A percentile compares a stretch with the other conserved stretches of the same genome.
These are phyloP conservation scores for Platyrinchus mystaceus DNA, from an alignment of 2,797 vertebrate species.

Conservation along the genomic window DNA sequence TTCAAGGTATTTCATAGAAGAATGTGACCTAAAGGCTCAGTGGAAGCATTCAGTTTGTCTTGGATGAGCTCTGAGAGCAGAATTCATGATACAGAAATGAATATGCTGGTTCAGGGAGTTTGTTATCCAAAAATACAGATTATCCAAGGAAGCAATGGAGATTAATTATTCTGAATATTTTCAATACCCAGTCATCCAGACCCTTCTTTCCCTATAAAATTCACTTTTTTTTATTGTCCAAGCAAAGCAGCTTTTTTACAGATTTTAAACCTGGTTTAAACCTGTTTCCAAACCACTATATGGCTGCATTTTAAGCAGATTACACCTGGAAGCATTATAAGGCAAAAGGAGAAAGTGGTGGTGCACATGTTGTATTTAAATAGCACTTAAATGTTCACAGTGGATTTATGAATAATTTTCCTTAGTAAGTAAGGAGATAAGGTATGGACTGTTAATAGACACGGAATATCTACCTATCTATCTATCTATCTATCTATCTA, in stretches of 20 bases:
- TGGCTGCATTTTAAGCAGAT: not conserved
- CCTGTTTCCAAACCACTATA: not conserved
- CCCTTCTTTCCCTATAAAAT: not conserved
- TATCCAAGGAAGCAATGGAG: not conserved
- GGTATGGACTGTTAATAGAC: not conserved
- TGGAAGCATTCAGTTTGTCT: not conserved
- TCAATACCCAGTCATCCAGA: not conserved
- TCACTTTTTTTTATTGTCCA: not conserved
- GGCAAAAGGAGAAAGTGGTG: not conserved
- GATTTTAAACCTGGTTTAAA: not conserved
- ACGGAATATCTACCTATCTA: not conserved
- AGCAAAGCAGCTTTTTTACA: not conserved
- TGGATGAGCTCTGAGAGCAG: not conserved
- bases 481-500: not conserved
- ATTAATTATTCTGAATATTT: not conserved
- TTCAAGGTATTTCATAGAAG: not conserved
- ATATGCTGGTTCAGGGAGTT: not conserved
- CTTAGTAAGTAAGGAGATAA: not conserved
- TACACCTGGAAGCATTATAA: not conserved
- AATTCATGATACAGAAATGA: rapidly evolving
- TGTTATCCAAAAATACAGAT: not conserved
- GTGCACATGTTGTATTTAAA: not conserved
- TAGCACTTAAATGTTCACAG: not conserved
- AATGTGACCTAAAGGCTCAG: not conserved
- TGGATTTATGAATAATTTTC: not conserved